Evolutionary conservation across 1,140 invertebrate genomes (phyloP).

Genomic region (Pseudomyrmex dendroicus): DNA sequence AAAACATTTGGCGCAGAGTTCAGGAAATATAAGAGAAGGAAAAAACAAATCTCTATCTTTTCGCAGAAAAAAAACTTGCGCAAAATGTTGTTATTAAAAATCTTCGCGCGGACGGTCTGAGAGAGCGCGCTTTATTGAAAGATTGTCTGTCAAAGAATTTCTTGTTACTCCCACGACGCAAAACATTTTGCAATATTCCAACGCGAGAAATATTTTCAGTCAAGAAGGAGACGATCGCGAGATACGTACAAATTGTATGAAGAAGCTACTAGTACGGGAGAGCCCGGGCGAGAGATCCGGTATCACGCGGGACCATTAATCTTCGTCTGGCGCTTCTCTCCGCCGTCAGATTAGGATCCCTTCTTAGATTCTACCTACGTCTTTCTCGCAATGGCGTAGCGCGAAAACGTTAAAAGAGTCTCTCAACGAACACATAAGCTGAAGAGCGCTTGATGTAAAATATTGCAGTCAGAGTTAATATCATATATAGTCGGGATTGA

Average conservation of each 20-base stretch:
- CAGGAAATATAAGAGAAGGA: no score
- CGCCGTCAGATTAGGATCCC: constrained; percentile 63
- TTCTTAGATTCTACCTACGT: constrained; percentile 46
- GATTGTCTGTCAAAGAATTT: no score
- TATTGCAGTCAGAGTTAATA: neutral
- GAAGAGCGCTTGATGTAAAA: constrained; percentile 19
- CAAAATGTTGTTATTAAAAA: no score
- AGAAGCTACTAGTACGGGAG: constrained; percentile 11
- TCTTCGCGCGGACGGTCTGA: no score
- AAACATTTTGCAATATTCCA: constrained; percentile 9
- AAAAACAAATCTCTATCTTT: no score
- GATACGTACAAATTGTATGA: constrained; percentile 58
- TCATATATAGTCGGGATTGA: constrained; percentile 23
- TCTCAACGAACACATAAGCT: constrained; percentile 29
- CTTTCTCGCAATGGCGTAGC: constrained; percentile 37
- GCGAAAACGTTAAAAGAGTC: constrained; percentile 48
- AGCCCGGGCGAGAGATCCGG: constrained; percentile 16
- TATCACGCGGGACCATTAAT: constrained; percentile 59
- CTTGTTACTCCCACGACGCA: neutral
- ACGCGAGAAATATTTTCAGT: constrained; percentile 9
- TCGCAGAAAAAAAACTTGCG: no score
- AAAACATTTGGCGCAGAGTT: no score
- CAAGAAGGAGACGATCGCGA: constrained; percentile 26
- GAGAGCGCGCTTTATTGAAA: no score
- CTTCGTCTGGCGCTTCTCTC: constrained; percentile 51